phyloP scores from a whole-genome alignment of 30 jellyfish, hydroid and myxozoan genomes.

The Turritopsis rubra region DNA sequence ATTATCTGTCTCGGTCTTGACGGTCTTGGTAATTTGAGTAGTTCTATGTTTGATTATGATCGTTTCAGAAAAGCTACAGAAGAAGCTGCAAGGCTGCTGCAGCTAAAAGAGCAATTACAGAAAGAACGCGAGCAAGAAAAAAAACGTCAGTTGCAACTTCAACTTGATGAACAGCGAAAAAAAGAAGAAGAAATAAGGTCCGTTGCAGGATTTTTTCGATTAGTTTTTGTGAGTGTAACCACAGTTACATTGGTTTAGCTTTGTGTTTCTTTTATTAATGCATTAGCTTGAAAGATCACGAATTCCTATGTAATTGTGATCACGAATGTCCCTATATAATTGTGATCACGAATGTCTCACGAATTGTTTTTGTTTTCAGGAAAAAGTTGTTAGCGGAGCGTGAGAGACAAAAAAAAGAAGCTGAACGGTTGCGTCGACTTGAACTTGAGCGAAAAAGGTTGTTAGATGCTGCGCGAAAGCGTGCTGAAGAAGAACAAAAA shows the following conservation, averaged over 20 bases:
- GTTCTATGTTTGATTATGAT: neutral
- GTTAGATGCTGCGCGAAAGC: neutral
- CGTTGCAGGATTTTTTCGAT: neutral
- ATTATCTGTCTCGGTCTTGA: neutral
- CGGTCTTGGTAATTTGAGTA: neutral
- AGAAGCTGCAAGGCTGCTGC: neutral
- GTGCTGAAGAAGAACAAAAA: neutral
- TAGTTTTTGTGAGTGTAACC: neutral
- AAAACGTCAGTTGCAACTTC: constrained; percentile 5
- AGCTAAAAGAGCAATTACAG: neutral
- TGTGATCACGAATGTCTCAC: neutral
- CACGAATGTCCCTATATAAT: too few relatives aligned
- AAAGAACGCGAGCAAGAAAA: constrained; percentile 19
- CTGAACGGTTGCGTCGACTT: constrained; percentile 12
- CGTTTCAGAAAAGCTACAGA: neutral
- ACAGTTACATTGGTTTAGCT: neutral
- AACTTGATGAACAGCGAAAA: neutral
- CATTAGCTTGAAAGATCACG: too few relatives aligned
- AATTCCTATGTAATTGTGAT: too few relatives aligned
- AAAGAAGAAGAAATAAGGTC: constrained; percentile 5
- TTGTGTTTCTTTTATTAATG: too few relatives aligned
- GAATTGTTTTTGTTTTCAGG: neutral
- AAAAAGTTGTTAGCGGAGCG: too few relatives aligned
- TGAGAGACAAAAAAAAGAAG: constrained; percentile 14
- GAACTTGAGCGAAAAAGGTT: constrained; percentile 17